Conservation (phyloP, 2,888 invertebrate genomes). For the Microctonus hyperodae region DNA sequence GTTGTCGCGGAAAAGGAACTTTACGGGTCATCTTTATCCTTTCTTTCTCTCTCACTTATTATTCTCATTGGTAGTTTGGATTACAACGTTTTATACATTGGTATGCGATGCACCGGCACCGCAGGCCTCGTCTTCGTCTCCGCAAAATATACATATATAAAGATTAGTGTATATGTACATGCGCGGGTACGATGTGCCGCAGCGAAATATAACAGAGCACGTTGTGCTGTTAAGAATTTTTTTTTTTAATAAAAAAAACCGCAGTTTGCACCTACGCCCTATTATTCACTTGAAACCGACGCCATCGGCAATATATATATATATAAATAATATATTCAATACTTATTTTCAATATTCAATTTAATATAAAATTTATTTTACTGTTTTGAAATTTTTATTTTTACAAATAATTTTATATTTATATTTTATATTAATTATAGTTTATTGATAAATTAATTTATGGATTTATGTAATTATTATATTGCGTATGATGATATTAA, state of each 20-base stretch:
- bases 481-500: too few relatives aligned
- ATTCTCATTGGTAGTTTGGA: constrained; percentile 15
- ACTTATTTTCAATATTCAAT: constrained; percentile 19
- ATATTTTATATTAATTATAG: background rate
- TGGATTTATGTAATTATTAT: too few relatives aligned
- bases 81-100: constrained; percentile 39
- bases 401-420: background rate
- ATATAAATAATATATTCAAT: too few relatives aligned
- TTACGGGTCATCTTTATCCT: constrained; percentile 1
- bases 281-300: constrained; percentile 31
- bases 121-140: background rate
- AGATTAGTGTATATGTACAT: too few relatives aligned
- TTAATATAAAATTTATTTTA: constrained; percentile 7
- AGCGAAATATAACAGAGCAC: background rate
- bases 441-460: too few relatives aligned
- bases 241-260: constrained; percentile 24
- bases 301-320: constrained; percentile 23
- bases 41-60: background rate
- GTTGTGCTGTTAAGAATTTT: background rate
- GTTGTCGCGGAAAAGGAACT: constrained; percentile 10
- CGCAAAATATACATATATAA: background rate
- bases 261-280: constrained; percentile 32
- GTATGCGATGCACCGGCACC: constrained; percentile 20
- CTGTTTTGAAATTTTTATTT: background rate
- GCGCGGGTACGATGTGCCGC: background rate